Percentiles rank a stretch among this genome's conserved stretches.
These are phyloP conservation scores for Nephrotoma flavescens DNA, from an alignment of 2,888 invertebrate species.

Conservation along the genomic window DNA sequence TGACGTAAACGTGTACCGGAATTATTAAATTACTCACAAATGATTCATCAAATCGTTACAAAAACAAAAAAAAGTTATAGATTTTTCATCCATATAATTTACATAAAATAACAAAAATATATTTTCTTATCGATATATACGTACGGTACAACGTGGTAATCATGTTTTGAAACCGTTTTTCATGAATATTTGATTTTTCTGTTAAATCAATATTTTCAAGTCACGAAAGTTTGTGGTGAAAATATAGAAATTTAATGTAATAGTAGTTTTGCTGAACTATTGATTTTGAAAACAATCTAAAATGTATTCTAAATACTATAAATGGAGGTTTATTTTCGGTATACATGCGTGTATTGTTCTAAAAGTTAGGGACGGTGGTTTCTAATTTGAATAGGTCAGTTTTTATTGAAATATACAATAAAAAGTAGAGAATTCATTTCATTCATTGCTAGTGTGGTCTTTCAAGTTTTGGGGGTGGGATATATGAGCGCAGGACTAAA, in stretches of 20 bases:
- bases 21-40: not conserved
- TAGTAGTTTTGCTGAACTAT: not conserved
- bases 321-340: too few relatives aligned
- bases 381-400: too few relatives aligned
- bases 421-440: too few relatives aligned
- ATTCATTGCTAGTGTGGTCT: too few relatives aligned
- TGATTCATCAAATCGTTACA: not conserved
- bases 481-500: too few relatives aligned
- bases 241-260: not conserved
- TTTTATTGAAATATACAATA: too few relatives aligned
- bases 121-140: too few relatives aligned
- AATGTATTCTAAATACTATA: too few relatives aligned
- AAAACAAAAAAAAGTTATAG: not conserved
- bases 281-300: not conserved
- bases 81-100: not conserved
- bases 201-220: not conserved
- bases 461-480: too few relatives aligned
- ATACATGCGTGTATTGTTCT: too few relatives aligned
- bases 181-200: not conserved
- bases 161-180: not conserved
- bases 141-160: not conserved
- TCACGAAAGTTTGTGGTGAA: not conserved
- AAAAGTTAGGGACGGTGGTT: too few relatives aligned
- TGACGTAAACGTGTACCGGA: not conserved
- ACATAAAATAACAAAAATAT: not conserved